These are phyloP conservation scores for Euwallacea fornicatus DNA, from an alignment of 1,140 invertebrate genomes.

Conservation along the genomic window DNA sequence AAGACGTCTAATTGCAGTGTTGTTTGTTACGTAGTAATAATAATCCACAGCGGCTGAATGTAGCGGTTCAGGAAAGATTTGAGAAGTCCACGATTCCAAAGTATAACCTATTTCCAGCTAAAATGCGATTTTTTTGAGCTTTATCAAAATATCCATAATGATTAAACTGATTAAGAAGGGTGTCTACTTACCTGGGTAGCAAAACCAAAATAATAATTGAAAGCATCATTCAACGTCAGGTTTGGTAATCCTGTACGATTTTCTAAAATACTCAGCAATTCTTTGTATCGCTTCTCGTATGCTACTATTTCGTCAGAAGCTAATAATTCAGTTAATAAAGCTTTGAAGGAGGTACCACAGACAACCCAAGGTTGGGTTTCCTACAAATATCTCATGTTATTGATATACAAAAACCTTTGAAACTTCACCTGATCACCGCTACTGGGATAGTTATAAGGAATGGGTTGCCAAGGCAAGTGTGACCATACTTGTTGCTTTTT, in stretches of 20 bases:
- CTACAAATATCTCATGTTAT: constrained; percentile 3
- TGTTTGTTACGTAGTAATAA: constrained; percentile 12
- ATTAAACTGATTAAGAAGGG: not conserved
- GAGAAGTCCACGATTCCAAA: not conserved
- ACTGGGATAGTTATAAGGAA: constrained; percentile 53
- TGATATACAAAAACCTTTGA: not conserved
- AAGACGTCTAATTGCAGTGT: not conserved
- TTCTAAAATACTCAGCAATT: constrained; percentile 1
- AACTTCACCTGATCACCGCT: not conserved
- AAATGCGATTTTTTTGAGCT: too few relatives aligned
- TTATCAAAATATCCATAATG: not conserved
- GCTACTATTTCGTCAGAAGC: not conserved
- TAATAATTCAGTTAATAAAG: not conserved
- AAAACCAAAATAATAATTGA: constrained; percentile 22
- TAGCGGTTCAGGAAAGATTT: constrained; percentile 11
- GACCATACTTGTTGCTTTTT: constrained; percentile 52
- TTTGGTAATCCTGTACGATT: not conserved
- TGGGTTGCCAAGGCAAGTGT: constrained; percentile 60
- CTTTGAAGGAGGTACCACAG: not conserved
- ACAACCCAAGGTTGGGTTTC: constrained; percentile 5
- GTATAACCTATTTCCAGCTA: constrained; percentile 9
- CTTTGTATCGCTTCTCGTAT: constrained; percentile 4
- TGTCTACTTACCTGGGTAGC: not conserved
- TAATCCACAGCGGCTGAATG: constrained; percentile 14
- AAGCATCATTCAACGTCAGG: not conserved